phyloP scores from a whole-genome alignment of 2,797 vertebrate species.

The Setipinna tenuifilis region DNA sequence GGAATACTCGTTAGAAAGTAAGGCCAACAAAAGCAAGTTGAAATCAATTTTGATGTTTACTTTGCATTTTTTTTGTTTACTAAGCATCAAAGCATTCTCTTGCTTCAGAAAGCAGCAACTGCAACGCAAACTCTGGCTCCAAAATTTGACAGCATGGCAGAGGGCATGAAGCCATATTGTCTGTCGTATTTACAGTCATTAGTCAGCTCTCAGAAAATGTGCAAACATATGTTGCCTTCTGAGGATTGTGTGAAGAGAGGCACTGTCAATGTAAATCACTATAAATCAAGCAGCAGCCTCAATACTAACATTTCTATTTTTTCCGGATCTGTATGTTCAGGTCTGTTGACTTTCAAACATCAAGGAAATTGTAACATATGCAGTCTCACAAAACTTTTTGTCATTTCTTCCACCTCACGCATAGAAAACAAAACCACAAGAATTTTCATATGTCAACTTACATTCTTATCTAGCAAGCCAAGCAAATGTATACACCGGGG shows the following conservation, averaged over 20 bases:
- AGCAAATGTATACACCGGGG: not conserved
- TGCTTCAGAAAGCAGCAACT: not conserved
- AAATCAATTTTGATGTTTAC: no score
- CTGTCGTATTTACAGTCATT: not conserved
- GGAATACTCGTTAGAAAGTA: no score
- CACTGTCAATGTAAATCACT: not conserved
- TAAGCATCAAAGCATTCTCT: not conserved
- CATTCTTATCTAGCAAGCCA: not conserved
- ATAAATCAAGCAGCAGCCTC: not conserved
- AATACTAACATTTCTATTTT: not conserved
- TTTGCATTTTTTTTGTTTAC: no score
- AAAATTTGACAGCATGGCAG: no score
- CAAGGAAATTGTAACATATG: not conserved
- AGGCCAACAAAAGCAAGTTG: no score
- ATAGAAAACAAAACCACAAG: not conserved
- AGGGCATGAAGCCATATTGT: not conserved
- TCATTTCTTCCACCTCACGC: not conserved
- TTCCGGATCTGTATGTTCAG: not conserved
- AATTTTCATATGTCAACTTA: no score
- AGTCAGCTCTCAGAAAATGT: not conserved
- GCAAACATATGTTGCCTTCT: conserved; percentile 6
- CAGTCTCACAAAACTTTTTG: not conserved
- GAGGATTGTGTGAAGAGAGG: not conserved
- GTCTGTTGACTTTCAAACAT: not conserved
- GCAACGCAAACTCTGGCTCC: not conserved